phyloP scores from a whole-genome alignment of 1,140 invertebrate species.

The Pinna nobilis region DNA sequence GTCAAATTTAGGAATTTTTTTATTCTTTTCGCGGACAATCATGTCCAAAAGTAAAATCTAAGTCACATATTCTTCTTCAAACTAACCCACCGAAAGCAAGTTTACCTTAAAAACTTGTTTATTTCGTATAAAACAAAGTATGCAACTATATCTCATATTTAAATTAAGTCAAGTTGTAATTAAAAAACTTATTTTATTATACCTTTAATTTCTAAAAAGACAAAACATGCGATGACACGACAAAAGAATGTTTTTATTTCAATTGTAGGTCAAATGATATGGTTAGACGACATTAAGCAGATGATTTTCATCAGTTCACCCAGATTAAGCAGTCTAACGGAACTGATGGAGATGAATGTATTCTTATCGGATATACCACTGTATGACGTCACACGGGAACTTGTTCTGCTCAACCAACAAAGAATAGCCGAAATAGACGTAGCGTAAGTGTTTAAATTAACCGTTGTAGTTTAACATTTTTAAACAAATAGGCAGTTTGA shows the following conservation, averaged over 20 bases:
- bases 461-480: too few species aligned
- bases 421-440: slow-evolving; percentile 71
- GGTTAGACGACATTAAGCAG: slow-evolving; percentile 69
- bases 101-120: background rate
- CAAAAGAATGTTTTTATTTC: too few species aligned
- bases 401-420: slow-evolving; percentile 75
- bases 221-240: background rate
- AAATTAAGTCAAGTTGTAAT: too few species aligned
- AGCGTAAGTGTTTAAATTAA: slow-evolving; percentile 56
- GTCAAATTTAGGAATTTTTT: too few species aligned
- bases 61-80: too few species aligned
- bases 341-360: slow-evolving; percentile 70
- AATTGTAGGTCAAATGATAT: slow-evolving; percentile 73
- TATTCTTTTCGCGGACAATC: too few species aligned
- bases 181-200: too few species aligned
- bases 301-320: slow-evolving; percentile 75
- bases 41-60: too few species aligned
- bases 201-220: too few species aligned
- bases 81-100: background rate
- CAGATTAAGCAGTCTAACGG: slow-evolving; percentile 71
- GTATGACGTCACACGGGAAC: slow-evolving; percentile 75
- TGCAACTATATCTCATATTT: background rate
- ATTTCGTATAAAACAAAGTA: slow-evolving; percentile 28
- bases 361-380: slow-evolving; percentile 72
- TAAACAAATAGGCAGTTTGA: too few species aligned